Conservation (phyloP, 2,113 vertebrate genomes). For the Stegastes partitus region DNA sequence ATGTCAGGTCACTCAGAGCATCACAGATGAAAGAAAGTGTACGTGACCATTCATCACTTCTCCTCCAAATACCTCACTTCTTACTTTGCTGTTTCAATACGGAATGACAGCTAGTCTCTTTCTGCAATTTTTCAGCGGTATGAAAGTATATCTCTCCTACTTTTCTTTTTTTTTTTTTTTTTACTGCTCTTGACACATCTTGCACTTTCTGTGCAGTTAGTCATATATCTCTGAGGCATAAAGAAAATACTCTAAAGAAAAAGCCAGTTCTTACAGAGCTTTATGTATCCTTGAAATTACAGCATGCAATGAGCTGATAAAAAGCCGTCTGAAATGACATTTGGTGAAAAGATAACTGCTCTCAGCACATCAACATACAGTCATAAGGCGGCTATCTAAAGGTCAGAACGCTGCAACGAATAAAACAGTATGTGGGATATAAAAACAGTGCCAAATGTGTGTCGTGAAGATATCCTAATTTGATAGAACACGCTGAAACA, state of each 20-base stretch:
- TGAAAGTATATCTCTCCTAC: not conserved
- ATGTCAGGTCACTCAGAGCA: constrained; percentile 44
- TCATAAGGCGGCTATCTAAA: not conserved
- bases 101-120: not conserved
- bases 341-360: not conserved
- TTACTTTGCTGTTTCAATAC: constrained; percentile 19
- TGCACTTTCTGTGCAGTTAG: not conserved
- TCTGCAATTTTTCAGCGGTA: not conserved
- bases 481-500: no score
- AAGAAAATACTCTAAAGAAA: not conserved
- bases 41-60: constrained; percentile 42
- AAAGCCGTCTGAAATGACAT: not conserved
- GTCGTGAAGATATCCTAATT: no score
- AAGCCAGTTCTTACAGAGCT: not conserved
- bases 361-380: not conserved
- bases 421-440: no score
- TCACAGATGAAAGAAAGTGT: constrained; percentile 37
- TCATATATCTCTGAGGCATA: not conserved
- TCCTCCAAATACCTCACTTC: constrained; percentile 20
- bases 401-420: not conserved
- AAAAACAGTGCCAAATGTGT: no score
- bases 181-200: not conserved
- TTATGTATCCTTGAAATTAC: not conserved
- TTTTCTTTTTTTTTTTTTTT: not conserved
- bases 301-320: not conserved